Conservation (phyloP, 2,113 vertebrate genomes). For the Pollimyrus isidori region DNA sequence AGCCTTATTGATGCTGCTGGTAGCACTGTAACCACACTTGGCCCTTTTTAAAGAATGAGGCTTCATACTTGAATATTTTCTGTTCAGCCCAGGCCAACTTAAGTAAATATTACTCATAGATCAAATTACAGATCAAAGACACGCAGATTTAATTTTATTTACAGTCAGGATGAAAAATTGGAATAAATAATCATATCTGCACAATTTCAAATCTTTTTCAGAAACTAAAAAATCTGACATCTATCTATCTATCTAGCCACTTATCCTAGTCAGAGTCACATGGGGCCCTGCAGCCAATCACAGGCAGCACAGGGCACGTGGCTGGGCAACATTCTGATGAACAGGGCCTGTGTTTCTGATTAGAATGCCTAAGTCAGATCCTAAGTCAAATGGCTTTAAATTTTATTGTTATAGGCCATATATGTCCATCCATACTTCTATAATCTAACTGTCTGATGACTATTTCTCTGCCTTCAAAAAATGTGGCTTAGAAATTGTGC, state of each 20-base stretch:
- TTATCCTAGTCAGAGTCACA: no score
- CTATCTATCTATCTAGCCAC: no score
- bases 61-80: neutral
- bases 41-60: neutral
- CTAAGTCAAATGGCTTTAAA: neutral
- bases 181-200: neutral
- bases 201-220: neutral
- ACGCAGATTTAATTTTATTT: neutral
- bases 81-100: neutral
- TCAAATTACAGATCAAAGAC: neutral
- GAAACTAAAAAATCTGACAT: no score
- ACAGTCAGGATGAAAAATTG: neutral
- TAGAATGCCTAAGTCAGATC: neutral
- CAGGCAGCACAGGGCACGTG: no score
- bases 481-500: neutral
- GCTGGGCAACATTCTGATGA: no score
- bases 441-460: neutral
- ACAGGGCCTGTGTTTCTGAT: neutral
- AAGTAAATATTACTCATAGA: neutral
- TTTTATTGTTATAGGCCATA: neutral
- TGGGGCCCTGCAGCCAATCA: no score
- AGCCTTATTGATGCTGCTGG: neutral
- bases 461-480: neutral
- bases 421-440: neutral
- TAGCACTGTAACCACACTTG: neutral